Conservation (phyloP, 2,797 vertebrate genomes). For the Sebastes jordani region DNA sequence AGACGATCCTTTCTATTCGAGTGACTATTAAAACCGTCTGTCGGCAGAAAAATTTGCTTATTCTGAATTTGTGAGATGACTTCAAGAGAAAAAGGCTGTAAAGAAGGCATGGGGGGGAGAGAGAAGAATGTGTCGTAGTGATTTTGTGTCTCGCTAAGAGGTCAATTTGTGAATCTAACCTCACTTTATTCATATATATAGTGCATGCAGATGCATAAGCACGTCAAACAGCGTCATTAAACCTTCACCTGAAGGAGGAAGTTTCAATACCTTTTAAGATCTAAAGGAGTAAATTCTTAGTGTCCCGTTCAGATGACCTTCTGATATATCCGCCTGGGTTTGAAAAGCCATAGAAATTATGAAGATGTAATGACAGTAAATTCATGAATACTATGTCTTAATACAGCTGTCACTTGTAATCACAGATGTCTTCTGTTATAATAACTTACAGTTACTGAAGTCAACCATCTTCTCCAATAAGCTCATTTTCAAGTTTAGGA, state of each 20-base stretch:
- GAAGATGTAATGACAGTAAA: not conserved
- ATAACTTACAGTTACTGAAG: not conserved
- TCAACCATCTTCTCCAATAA: not conserved
- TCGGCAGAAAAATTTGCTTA: constrained; percentile 12
- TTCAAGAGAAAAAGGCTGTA: not conserved
- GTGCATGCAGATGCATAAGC: not conserved
- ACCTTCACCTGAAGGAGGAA: not conserved
- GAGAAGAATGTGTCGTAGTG: not conserved
- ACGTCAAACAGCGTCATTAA: not conserved
- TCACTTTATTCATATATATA: not conserved
- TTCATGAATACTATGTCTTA: not conserved
- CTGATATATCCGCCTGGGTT: not conserved
- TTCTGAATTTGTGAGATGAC: constrained; percentile 37
- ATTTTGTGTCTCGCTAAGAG: not conserved
- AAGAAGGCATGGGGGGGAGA: not conserved
- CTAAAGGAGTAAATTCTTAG: not conserved
- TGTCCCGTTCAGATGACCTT: not conserved
- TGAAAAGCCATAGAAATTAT: not conserved
- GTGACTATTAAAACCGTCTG: constrained; percentile 14
- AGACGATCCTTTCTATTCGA: constrained; percentile 36
- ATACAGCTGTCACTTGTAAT: not conserved
- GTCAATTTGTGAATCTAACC: not conserved
- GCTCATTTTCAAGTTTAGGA: not conserved
- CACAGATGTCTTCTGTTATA: not conserved
- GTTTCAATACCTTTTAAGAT: not conserved